A percentile compares a stretch with the other conserved stretches of the same genome.
Conservation (phyloP, 2,888 invertebrate species). For the Yponomeuta evonymella region DNA sequence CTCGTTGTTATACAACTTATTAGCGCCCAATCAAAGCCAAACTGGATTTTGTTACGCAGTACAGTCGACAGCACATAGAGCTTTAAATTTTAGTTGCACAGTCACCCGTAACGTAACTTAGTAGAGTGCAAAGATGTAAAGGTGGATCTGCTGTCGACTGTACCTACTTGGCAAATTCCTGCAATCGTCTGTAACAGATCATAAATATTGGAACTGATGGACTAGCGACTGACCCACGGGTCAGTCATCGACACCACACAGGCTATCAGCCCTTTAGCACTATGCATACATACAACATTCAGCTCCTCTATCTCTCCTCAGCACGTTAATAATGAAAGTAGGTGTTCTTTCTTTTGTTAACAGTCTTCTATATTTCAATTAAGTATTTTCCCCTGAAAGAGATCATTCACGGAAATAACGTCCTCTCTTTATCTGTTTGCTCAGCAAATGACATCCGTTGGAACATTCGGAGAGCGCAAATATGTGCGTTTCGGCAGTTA, state of each 20-base stretch:
- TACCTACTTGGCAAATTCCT: not conserved
- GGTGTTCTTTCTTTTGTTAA: not conserved
- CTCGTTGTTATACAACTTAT: not conserved
- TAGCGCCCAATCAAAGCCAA: not conserved
- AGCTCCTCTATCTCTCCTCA: not conserved
- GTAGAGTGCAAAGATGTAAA: too few species aligned
- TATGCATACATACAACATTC: too few species aligned
- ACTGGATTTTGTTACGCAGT: not conserved
- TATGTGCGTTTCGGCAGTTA: constrained; percentile 2
- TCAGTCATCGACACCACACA: not conserved
- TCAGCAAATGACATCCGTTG: not conserved
- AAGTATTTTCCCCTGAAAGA: not conserved
- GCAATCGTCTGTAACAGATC: not conserved
- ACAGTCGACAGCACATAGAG: too few species aligned
- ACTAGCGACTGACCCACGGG: not conserved
- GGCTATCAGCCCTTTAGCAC: not conserved
- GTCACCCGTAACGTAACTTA: not conserved
- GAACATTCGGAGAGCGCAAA: not conserved
- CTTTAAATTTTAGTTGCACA: too few species aligned
- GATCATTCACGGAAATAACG: not conserved
- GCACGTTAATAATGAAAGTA: not conserved
- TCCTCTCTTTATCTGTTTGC: not conserved
- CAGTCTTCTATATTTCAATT: too few species aligned
- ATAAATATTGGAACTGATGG: not conserved
- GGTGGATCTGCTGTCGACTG: not conserved